Evolutionary conservation across 2,797 vertebrate genomes (phyloP).

Genomic region (Malurus splendens): DNA sequence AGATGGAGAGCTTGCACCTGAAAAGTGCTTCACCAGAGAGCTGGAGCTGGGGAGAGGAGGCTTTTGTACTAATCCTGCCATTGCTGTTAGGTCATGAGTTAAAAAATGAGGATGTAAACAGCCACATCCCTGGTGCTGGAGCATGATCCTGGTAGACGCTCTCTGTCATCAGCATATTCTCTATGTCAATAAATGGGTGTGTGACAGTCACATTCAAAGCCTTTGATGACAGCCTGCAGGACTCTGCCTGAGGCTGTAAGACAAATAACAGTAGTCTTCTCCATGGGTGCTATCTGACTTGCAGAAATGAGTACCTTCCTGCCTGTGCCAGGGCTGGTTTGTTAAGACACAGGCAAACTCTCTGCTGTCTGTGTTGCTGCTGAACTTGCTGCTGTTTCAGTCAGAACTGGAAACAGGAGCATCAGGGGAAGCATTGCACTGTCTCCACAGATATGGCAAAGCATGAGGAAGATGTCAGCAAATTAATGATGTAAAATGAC

Average conservation of each 20-base stretch:
- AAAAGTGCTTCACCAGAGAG: neutral
- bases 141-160: neutral
- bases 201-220: neutral
- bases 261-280: conserved; percentile 38
- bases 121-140: neutral
- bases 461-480: neutral
- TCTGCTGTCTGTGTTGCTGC: neutral
- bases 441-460: neutral
- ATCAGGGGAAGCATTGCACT: neutral
- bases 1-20: neutral
- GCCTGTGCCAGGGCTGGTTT: neutral
- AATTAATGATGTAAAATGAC: neutral
- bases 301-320: neutral
- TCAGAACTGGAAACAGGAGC: neutral
- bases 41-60: neutral
- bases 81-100: neutral
- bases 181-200: neutral
- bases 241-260: conserved; percentile 8
- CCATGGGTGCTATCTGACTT: conserved; percentile 25
- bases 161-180: conserved; percentile 13
- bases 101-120: neutral
- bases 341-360: neutral
- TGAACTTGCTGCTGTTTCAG: neutral
- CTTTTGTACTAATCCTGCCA: neutral
- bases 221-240: conserved; percentile 43